These are phyloP conservation scores for Diadophis punctatus DNA, from an alignment of 2,113 vertebrate species.

Conservation along the genomic window DNA sequence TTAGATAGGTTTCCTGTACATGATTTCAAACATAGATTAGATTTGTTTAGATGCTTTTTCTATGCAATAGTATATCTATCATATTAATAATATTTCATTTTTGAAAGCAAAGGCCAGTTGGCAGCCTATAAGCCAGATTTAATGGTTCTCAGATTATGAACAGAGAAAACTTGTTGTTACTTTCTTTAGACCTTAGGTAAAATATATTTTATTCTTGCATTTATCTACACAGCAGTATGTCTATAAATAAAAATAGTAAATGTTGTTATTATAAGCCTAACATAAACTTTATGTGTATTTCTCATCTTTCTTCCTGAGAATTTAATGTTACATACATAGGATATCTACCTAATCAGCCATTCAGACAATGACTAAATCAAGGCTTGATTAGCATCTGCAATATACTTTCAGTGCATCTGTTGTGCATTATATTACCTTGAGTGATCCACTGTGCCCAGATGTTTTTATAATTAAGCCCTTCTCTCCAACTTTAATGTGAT, in stretches of 20 bases:
- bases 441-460: background rate
- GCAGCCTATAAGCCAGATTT: background rate
- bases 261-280: background rate
- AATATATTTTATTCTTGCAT: background rate
- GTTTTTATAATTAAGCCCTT: background rate
- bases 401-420: background rate
- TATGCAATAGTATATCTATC: accelerated
- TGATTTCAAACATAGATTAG: constrained; percentile 16
- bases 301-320: background rate
- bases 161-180: background rate
- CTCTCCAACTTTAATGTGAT: background rate
- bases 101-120: background rate
- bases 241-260: background rate
- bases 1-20: constrained; percentile 14
- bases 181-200: background rate
- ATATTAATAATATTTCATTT: constrained; percentile 5
- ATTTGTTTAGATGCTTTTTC: background rate
- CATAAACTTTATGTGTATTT: background rate
- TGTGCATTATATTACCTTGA: background rate
- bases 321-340: background rate
- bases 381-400: background rate
- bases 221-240: background rate
- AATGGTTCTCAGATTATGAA: background rate
- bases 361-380: background rate
- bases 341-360: background rate